Base-by-base conservation (phyloP, 2,888 invertebrate species). In the Tineola bisselliella region DNA sequence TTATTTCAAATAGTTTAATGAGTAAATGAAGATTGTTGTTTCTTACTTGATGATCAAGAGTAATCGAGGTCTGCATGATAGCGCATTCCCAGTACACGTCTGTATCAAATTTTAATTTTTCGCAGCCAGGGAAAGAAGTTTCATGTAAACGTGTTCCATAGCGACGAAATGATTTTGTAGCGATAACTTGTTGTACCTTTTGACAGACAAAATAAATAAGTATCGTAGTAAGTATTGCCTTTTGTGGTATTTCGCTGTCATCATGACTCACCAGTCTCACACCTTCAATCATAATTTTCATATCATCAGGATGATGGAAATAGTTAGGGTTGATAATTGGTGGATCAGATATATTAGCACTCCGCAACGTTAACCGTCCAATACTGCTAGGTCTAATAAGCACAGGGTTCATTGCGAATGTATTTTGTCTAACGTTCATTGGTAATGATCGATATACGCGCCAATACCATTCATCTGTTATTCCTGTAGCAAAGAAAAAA, bases 281-380 rank as follows among this genome's bases (percentile, higher is more conserved):
- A 44, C 94, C 95, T 73, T 93, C 92, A 11, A 93, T 88, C 79
- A 95, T 87, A 5, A 91, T 90, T 17, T 84, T 77, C n/a, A 94
- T 69, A 73, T 97, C 97, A 30, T 90, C 88, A 3, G 89, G 88
- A 68, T 92, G 80, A 61, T 90, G 84, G 72, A 95, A 92, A 77
- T 95, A 97, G 79, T 97, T 96, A 0, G 94, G 91, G 59, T 94
- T 88, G 70, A 97, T 91, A 61, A 89, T 79, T 0, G 97, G 97
- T 77, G 92, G 91, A 61, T 93, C 91, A 19, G 90, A 81, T 0
- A 95, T 94, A 81, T 94, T 91, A 0, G 86, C 78, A 61, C 92
- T 92, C 62, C 90, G 90, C 59, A 98, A 80, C 15, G 84, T 88
- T 57, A 95, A 87, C 56, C 92, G 86, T 0, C 95, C 95, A 15